These are phyloP conservation scores for Muscicapa striata DNA, from an alignment of 2,797 vertebrate genomes.

Conservation along the genomic window DNA sequence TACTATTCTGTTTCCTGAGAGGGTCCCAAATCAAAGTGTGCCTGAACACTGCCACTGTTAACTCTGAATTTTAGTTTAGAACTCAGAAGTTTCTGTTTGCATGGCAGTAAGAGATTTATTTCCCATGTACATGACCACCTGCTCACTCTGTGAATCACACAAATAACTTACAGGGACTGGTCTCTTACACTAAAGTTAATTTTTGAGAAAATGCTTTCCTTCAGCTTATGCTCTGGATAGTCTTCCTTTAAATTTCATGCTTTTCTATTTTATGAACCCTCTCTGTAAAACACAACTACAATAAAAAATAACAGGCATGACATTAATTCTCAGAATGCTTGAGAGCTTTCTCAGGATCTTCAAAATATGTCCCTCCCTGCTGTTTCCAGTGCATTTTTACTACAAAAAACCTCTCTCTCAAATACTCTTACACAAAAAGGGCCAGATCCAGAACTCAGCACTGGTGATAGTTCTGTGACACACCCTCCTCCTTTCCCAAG, in stretches of 20 bases:
- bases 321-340: background rate
- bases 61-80: background rate
- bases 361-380: background rate
- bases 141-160: background rate
- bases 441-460: background rate
- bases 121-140: accelerated
- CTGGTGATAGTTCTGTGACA: background rate
- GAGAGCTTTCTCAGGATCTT: background rate
- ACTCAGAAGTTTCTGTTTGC: background rate
- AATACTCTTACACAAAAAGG: background rate
- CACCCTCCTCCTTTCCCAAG: background rate
- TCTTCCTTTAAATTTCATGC: background rate
- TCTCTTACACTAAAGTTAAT: background rate
- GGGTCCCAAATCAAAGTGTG: background rate
- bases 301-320: background rate
- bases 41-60: background rate
- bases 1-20: background rate
- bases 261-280: background rate
- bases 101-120: background rate
- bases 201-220: background rate
- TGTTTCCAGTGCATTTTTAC: background rate
- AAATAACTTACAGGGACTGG: background rate
- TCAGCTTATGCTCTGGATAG: background rate
- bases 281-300: background rate
- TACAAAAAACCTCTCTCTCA: background rate